Evolutionary conservation across 2,888 invertebrate species (phyloP).

Genomic region (Eristalinus sepulchralis): DNA sequence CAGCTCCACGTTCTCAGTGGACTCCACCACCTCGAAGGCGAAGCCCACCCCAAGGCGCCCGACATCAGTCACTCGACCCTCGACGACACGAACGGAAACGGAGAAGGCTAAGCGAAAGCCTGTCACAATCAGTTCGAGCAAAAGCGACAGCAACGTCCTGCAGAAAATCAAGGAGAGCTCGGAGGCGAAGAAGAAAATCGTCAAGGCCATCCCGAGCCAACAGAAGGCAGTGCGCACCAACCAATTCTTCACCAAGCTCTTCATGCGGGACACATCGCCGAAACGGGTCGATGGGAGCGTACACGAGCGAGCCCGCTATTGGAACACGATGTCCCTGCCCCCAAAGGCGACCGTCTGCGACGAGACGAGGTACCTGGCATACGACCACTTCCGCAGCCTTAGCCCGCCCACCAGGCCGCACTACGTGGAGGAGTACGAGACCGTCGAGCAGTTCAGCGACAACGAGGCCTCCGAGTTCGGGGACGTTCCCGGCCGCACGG

Average conservation of each 20-base stretch:
- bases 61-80: slow-evolving; percentile 65
- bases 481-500: slow-evolving; percentile 77
- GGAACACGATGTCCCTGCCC: slow-evolving; percentile 82
- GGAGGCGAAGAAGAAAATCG: slow-evolving; percentile 80
- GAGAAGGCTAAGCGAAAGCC: slow-evolving; percentile 59
- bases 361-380: slow-evolving; percentile 86
- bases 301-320: slow-evolving; percentile 86
- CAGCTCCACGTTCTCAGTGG: slow-evolving; percentile 80
- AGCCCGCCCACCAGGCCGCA: slow-evolving; percentile 73
- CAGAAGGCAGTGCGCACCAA: slow-evolving; percentile 84
- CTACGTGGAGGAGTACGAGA: slow-evolving; percentile 43
- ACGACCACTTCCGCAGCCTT: slow-evolving; percentile 81
- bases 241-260: slow-evolving; percentile 87
- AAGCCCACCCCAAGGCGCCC: slow-evolving; percentile 72
- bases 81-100: slow-evolving; percentile 23
- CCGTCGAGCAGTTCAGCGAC: slow-evolving; percentile 46
- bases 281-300: slow-evolving; percentile 82
- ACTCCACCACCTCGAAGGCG: slow-evolving; percentile 76
- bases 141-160: slow-evolving; percentile 75
- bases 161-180: slow-evolving; percentile 72
- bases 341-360: slow-evolving; percentile 87
- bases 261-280: slow-evolving; percentile 83
- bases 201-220: slow-evolving; percentile 83
- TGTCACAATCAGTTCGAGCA: slow-evolving; percentile 74
- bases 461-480: slow-evolving; percentile 76